Evolutionary conservation across 2,113 vertebrate species (phyloP).

Genomic region (Tichodroma muraria): DNA sequence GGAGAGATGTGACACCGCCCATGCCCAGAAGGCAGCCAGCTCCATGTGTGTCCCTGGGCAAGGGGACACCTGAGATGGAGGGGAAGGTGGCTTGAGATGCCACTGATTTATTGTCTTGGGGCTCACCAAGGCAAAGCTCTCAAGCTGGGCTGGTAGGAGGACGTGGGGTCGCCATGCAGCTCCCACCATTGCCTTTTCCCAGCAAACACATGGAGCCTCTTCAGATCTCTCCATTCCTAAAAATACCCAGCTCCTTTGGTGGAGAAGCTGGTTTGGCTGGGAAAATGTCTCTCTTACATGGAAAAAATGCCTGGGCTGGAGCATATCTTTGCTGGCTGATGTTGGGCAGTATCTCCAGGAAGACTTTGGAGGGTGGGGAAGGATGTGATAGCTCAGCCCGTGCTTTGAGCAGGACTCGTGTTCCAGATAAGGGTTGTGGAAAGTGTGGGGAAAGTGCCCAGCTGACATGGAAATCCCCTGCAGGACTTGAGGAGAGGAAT

Average conservation of each 20-base stretch:
- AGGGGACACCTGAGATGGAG: neutral
- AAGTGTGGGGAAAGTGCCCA: neutral
- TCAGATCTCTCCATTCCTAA: neutral
- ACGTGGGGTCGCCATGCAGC: neutral
- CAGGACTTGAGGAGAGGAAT: neutral
- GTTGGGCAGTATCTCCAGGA: neutral
- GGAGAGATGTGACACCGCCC: neutral
- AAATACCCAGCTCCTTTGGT: neutral
- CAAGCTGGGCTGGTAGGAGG: neutral
- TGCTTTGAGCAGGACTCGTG: neutral
- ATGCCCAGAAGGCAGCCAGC: neutral
- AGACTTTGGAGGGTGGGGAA: neutral
- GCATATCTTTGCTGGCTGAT: conserved; percentile 19
- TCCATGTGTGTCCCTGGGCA: neutral
- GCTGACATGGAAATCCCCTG: neutral
- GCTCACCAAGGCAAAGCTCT: neutral
- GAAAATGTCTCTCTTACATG: neutral
- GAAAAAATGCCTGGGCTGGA: neutral
- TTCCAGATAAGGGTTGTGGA: neutral
- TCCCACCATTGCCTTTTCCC: neutral
- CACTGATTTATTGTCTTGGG: neutral
- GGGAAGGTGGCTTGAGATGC: neutral
- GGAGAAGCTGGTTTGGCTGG: neutral
- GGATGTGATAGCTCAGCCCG: neutral
- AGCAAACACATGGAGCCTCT: neutral